Conservation (phyloP, 1,140 invertebrate genomes). For the Pogonognathellus flavescens region DNA sequence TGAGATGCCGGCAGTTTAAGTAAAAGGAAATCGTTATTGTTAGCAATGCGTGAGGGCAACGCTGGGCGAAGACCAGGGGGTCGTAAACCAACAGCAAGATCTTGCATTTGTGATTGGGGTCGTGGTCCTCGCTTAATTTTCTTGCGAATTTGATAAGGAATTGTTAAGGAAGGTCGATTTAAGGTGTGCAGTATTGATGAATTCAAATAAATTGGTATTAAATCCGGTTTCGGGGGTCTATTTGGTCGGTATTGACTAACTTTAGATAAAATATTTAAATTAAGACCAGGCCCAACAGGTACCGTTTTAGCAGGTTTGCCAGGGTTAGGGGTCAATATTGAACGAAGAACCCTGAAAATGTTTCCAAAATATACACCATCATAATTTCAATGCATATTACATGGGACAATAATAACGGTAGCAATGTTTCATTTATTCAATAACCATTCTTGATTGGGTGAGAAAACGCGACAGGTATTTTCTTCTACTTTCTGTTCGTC, state of each 20-base stretch:
- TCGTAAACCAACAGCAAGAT: slow-evolving; percentile 8
- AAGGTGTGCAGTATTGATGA: neutral
- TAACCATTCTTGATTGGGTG: slow-evolving; percentile 59
- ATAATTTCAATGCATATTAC: neutral
- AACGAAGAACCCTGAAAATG: slow-evolving; percentile 41
- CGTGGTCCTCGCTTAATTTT: slow-evolving; percentile 57
- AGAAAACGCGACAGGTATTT: slow-evolving; percentile 50
- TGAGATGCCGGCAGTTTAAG: slow-evolving; percentile 19
- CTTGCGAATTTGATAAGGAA: slow-evolving; percentile 54
- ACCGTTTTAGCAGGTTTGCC: neutral
- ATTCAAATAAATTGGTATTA: slow-evolving; percentile 25
- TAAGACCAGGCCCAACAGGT: slow-evolving; percentile 35
- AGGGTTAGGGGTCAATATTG: slow-evolving; percentile 33
- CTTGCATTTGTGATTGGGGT: slow-evolving; percentile 43
- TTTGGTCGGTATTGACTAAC: slow-evolving; percentile 42
- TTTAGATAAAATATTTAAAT: slow-evolving; percentile 60
- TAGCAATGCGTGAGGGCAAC: slow-evolving; percentile 43
- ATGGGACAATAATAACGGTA: neutral
- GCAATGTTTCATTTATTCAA: neutral
- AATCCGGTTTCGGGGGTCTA: neutral
- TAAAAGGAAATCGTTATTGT: slow-evolving; percentile 56
- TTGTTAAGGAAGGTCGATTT: neutral
- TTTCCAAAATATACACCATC: too few relatives aligned
- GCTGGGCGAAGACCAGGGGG: slow-evolving; percentile 57
- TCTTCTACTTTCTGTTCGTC: slow-evolving; percentile 55